Conservation (phyloP, 2,797 vertebrate genomes). For the Oreonectes daqikongensis region DNA sequence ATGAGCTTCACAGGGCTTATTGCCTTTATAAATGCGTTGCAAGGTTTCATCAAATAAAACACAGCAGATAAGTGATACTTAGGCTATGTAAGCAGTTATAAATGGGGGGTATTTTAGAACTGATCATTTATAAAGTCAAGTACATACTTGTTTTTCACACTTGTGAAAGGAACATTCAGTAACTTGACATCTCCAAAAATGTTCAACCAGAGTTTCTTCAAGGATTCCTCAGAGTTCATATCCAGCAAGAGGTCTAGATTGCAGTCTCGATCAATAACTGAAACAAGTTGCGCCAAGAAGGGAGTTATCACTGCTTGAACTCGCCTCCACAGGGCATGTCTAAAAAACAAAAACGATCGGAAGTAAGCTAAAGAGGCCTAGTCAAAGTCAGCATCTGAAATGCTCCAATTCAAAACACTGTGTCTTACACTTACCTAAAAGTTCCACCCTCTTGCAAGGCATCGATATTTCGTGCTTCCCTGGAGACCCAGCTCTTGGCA, state of each 20-base stretch:
- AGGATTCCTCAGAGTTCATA: conserved; percentile 62
- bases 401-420: too few relatives aligned
- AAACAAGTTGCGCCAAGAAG: conserved; percentile 85
- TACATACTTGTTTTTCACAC: conserved; percentile 75
- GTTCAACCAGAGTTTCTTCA: conserved; percentile 88
- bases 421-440: conserved; percentile 81
- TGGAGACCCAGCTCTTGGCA: conserved; percentile 83
- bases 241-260: conserved; percentile 88
- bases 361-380: background rate
- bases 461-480: conserved; percentile 86
- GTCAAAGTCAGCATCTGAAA: too few relatives aligned
- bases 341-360: conserved; percentile 58
- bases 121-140: too few relatives aligned
- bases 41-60: too few relatives aligned
- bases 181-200: conserved; percentile 85
- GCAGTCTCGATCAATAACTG: conserved; percentile 85
- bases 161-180: conserved; percentile 76
- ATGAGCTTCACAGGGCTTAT: too few relatives aligned
- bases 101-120: too few relatives aligned
- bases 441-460: conserved; percentile 95
- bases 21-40: too few relatives aligned
- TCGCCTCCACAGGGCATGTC: conserved; percentile 90
- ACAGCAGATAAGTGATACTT: too few relatives aligned
- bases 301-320: conserved; percentile 86
- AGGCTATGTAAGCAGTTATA: too few relatives aligned